Percentiles rank a stretch among this genome's conserved stretches.
Evolutionary conservation across 35 echinoderm and acorn worm genomes (phyloP).

Genomic region (Strongylocentrotus purpuratus): DNA sequence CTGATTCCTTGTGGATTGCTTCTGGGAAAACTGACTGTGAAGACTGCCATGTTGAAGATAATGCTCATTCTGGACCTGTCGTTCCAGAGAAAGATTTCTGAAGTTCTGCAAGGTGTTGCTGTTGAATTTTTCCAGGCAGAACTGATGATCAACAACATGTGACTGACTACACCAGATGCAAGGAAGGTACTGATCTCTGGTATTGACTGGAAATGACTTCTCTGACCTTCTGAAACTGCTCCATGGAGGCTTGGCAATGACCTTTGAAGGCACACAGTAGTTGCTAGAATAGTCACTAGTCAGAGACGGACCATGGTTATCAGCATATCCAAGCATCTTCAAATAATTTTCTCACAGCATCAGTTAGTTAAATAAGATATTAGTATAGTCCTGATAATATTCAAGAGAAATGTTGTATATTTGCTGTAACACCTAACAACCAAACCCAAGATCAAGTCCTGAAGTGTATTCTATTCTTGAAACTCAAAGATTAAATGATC

Average conservation of each 20-base stretch:
- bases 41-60: background rate
- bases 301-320: background rate
- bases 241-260: background rate
- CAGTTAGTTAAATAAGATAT: background rate
- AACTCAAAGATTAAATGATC: background rate
- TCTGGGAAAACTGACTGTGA: background rate
- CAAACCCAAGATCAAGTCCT: background rate
- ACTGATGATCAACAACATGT: constrained; percentile 23
- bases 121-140: constrained; percentile 43
- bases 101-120: background rate
- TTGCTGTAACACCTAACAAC: background rate
- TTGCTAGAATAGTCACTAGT: too few species aligned
- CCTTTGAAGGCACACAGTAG: background rate
- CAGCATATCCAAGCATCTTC: background rate
- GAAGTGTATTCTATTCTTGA: background rate
- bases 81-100: background rate
- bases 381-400: background rate
- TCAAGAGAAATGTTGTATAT: background rate
- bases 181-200: background rate
- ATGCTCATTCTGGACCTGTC: background rate
- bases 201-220: background rate
- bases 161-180: constrained; percentile 44
- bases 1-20: background rate
- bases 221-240: background rate
- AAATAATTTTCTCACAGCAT: background rate